Conservation (phyloP, 2,113 vertebrate genomes). For the Atlantisia rogersi region DNA sequence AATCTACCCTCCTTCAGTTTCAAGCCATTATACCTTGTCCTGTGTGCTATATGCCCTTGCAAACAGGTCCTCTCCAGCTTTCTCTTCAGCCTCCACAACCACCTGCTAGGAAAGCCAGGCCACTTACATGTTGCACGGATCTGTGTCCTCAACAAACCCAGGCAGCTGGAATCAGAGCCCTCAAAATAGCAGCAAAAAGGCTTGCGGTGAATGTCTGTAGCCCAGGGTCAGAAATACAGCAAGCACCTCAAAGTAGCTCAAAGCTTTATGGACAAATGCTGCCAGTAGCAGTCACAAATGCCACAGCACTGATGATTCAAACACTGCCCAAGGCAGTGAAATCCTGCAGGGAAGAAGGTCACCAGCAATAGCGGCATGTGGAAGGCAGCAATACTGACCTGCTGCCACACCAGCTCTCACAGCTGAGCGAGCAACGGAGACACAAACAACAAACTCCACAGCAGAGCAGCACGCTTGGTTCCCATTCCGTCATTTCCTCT, state of each 20-base stretch:
- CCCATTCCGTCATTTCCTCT: fast-evolving
- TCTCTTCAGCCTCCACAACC: background rate
- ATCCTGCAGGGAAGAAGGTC: background rate
- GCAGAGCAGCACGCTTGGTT: fast-evolving
- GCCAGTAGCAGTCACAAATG: background rate
- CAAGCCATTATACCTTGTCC: too few relatives aligned
- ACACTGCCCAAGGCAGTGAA: background rate
- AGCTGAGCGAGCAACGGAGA: fast-evolving
- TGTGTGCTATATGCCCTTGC: too few relatives aligned
- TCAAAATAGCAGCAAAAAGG: background rate
- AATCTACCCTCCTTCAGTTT: too few relatives aligned
- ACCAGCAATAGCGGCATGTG: fast-evolving
- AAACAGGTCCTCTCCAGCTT: too few relatives aligned
- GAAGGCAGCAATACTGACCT: background rate
- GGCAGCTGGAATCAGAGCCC: fast-evolving
- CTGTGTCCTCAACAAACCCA: fast-evolving
- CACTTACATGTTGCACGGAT: fast-evolving
- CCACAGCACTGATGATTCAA: fast-evolving
- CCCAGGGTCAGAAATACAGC: background rate
- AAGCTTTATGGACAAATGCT: background rate
- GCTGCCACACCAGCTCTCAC: background rate
- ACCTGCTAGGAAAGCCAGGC: background rate
- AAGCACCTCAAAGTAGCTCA: fast-evolving
- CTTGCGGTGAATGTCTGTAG: fast-evolving
- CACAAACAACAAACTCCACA: fast-evolving